phyloP scores from a whole-genome alignment of 2,888 invertebrate genomes.

The Endotricha flammealis region DNA sequence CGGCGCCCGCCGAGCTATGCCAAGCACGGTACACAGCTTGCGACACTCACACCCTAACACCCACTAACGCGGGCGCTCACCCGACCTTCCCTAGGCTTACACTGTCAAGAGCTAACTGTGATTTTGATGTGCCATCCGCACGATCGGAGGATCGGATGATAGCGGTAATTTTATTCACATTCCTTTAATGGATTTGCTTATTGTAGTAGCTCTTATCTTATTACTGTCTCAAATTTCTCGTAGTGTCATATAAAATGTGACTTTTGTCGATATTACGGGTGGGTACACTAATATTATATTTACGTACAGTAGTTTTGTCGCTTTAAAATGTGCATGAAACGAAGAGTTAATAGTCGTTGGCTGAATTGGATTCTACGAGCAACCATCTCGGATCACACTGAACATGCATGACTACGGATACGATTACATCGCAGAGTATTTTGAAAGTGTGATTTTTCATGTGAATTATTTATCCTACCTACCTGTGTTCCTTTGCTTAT shows the following conservation, averaged over 20 bases:
- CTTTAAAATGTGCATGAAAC: slow-evolving; percentile 73
- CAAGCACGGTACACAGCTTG: slow-evolving; percentile 47
- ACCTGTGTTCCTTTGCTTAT: slow-evolving; percentile 69
- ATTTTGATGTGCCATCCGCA: slow-evolving; percentile 64
- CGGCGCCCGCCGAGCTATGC: slow-evolving; percentile 20
- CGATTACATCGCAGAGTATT: slow-evolving; percentile 58
- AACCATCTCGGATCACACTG: slow-evolving; percentile 48
- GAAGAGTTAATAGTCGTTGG: slow-evolving; percentile 57
- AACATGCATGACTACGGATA: slow-evolving; percentile 60
- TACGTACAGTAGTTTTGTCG: slow-evolving; percentile 76
- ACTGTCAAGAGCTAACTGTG: slow-evolving; percentile 52
- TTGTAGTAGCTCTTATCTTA: slow-evolving; percentile 74
- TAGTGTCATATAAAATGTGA: slow-evolving; percentile 66
- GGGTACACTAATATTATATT: slow-evolving; percentile 76
- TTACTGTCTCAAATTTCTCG: slow-evolving; percentile 74
- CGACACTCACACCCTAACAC: slow-evolving; percentile 46
- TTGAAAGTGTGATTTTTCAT: slow-evolving; percentile 71
- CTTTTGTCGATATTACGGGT: slow-evolving; percentile 68
- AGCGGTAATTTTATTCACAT: slow-evolving; percentile 74
- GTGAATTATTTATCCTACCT: slow-evolving; percentile 69
- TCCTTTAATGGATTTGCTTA: slow-evolving; percentile 74
- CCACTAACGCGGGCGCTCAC: slow-evolving; percentile 38
- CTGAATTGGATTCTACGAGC: slow-evolving; percentile 47
- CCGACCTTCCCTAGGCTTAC: slow-evolving; percentile 31
- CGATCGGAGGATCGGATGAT: slow-evolving; percentile 60